Evolutionary conservation across 2,888 invertebrate genomes (phyloP), one percentile per base, ranked within the genome.

Genomic region (Drosophila neotestacea): DNA sequence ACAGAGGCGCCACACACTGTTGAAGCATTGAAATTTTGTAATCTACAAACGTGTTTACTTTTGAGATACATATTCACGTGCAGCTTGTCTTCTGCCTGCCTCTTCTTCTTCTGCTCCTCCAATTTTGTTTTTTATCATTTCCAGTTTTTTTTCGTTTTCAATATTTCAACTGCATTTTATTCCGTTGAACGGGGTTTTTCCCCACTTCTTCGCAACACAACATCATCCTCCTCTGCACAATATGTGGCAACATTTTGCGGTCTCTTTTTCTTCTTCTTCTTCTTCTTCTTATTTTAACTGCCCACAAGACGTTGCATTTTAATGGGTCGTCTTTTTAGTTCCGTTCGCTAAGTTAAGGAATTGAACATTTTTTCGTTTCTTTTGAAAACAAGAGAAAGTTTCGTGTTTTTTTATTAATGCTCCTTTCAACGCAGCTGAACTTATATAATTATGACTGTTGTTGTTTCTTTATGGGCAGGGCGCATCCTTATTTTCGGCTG

Each of bases 261-360:
- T 79, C 58, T 61, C 52, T 56, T 58, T 63, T 44, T 46, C 5
- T 47, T 56, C 52, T 69, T 44, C 5, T 47, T 56, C 52, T 69
- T 44, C 39, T 7, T 56, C 1, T 42, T 28, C 42, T 46, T 54
- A 22, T 55, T 52, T 44, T 70, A 67, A 59, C 61, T 69, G 66
- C 63, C 62, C 58, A 74, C 65, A 22, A 74, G 60, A 50, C 61
- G 61, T 51, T 63, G 79, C 60, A 81, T 84, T 78, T 85, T 75
- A 75, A 85, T 75, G 69, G 59, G 39, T 55, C 61, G 41, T 50
- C 54, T 50, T 68, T 68, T 86, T 56, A 70, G 78, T 74, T 80
- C 73, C 77, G 83, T 73, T 76, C 56, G 68, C 58, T 69, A 69
- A 59, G 70, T 77, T 56, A 85, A 81, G 81, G 86, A 85, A 85